These are phyloP conservation scores for Synanthedon vespiformis DNA, from an alignment of 2,888 invertebrate genomes.

Conservation along the genomic window DNA sequence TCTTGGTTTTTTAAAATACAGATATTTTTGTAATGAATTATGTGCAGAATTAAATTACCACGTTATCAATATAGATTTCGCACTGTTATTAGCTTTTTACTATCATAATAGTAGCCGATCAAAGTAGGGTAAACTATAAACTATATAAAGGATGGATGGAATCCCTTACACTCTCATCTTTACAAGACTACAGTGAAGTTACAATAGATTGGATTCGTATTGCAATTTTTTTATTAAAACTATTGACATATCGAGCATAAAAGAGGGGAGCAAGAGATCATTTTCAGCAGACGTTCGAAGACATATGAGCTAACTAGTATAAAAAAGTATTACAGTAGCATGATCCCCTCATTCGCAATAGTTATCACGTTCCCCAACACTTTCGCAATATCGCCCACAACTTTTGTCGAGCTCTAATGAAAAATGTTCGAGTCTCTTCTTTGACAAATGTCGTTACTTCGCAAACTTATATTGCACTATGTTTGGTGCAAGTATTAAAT, in stretches of 20 bases:
- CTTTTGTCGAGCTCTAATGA: background rate
- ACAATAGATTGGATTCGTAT: no score
- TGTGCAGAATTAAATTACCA: no score
- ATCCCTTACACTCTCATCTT: no score
- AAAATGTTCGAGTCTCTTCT: background rate
- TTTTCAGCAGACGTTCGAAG: background rate
- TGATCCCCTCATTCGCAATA: background rate
- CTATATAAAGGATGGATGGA: no score
- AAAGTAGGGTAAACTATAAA: no score
- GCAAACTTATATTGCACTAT: constrained; percentile 25
- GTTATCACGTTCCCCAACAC: constrained; percentile 16
- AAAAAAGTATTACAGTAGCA: background rate
- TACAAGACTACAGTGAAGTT: no score
- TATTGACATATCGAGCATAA: background rate
- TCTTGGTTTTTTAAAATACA: no score
- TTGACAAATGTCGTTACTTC: constrained; percentile 28
- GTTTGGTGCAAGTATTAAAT: constrained; percentile 8
- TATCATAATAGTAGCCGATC: no score
- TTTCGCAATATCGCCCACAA: constrained; percentile 27
- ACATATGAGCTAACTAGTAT: background rate
- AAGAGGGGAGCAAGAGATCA: background rate
- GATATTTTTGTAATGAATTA: no score
- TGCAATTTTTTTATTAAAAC: no score
- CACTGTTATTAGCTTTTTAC: no score
- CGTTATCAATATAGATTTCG: no score